Conservation (phyloP, 1,140 invertebrate genomes). For the Aricia agestis region DNA sequence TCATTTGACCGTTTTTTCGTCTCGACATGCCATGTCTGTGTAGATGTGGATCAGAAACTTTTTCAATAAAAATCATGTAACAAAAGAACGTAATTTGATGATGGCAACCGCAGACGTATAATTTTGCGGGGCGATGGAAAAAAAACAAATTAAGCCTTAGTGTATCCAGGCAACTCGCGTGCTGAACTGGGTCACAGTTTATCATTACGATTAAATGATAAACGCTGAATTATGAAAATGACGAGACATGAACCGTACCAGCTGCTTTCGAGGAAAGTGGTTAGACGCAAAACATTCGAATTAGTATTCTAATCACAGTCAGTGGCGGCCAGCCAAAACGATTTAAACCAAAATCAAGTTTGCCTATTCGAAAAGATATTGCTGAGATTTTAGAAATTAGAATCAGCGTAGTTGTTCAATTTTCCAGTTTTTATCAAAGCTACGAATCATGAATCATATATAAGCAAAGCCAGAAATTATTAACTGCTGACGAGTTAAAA, state of each 20-base stretch:
- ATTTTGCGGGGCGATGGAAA: constrained; percentile 11
- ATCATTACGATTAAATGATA: constrained; percentile 58
- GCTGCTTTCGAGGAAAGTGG: constrained; percentile 5
- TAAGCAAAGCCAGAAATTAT: too few relatives aligned
- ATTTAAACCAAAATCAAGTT: not conserved
- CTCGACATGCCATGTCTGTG: too few relatives aligned
- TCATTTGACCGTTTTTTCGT: too few relatives aligned
- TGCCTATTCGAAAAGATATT: not conserved
- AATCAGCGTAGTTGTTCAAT: too few relatives aligned
- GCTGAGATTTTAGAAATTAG: not conserved
- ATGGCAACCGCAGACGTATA: not conserved
- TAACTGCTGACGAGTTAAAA: too few relatives aligned
- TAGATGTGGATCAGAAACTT: not conserved
- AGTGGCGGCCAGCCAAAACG: not conserved
- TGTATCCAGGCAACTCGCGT: constrained; percentile 38
- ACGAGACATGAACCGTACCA: constrained; percentile 25
- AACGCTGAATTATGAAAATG: constrained; percentile 49
- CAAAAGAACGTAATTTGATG: not conserved
- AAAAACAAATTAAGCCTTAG: constrained; percentile 34
- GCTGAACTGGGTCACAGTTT: constrained; percentile 48
- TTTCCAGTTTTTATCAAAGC: too few relatives aligned
- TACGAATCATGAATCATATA: too few relatives aligned
- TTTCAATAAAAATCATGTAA: not conserved
- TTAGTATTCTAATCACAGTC: not conserved
- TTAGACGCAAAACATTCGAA: constrained; percentile 9